Conservation (phyloP, 2,113 vertebrate genomes). For the Ailurus styani region DNA sequence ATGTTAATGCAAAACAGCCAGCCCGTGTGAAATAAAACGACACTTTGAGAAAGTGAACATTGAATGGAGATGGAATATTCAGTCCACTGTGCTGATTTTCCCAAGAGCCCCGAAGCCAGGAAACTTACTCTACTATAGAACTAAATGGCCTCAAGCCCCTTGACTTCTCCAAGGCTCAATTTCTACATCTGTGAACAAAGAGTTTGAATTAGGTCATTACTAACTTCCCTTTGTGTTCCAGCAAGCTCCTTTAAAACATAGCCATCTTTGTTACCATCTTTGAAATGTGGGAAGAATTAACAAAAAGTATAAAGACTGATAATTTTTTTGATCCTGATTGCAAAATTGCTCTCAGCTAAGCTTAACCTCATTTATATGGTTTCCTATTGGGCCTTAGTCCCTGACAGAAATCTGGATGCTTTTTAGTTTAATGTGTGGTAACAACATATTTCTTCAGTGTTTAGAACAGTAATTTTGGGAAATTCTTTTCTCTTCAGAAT, state of each 20-base stretch:
- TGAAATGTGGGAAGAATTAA: neutral
- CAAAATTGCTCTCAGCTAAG: neutral
- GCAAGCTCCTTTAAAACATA: neutral
- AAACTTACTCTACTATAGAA: neutral
- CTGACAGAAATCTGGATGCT: neutral
- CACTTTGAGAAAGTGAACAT: neutral
- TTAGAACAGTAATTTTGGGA: slow-evolving; percentile 23
- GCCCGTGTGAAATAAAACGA: neutral
- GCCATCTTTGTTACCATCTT: neutral
- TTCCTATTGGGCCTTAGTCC: neutral
- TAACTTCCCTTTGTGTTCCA: neutral
- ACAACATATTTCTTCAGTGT: slow-evolving; percentile 22
- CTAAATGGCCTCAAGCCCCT: neutral
- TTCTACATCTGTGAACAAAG: neutral
- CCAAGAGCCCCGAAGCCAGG: neutral
- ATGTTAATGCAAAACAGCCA: neutral
- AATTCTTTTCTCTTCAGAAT: neutral
- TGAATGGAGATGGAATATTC: neutral
- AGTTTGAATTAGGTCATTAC: neutral
- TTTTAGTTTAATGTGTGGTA: slow-evolving; percentile 40
- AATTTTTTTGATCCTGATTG: neutral
- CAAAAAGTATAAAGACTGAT: slow-evolving; percentile 2
- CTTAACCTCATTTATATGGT: slow-evolving; percentile 6
- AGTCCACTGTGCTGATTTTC: neutral
- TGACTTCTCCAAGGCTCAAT: neutral